Base-by-base conservation (phyloP, 2,797 vertebrate species). In the Micromesistius poutassou region DNA sequence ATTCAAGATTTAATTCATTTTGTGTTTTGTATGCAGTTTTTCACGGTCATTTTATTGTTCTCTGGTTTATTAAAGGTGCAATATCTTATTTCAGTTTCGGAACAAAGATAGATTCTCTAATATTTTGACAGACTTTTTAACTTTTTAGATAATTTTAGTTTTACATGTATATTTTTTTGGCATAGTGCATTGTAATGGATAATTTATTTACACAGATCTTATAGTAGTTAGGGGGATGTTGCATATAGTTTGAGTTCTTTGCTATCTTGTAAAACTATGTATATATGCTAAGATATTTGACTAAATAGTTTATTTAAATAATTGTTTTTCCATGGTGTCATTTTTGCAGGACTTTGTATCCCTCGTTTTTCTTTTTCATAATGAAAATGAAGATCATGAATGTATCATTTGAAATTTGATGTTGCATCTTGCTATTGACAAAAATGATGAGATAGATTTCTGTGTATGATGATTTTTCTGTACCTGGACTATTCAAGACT, bases 251-350 rank as follows among this genome's bases (percentile, higher is more conserved):
- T 91, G 93, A 93, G 93, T 93, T 92, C 94, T 94, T 94, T 94
- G 91, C 93, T 94, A 91, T 93, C 91, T 93, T 95, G 94, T 95
- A 94, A 93, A 95, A 94, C 92, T 93, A 87, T 94, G 94, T 94
- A 94, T 94, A 94, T 95, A 94, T 93, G 91, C 93, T 93, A 92
- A 93, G 92, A 93, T 94, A 94, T 94, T 94, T 95, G 94, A 94
- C 96, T 96, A 96, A 94, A 96, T 95, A 93, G 96, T 97, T 98
- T 98, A 98, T 98, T 99, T 99, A 98, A 98, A 97, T 95, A 96
- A 82, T 81, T 79, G 78, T 90, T 92, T 94, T 94, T 94, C 93
- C 93, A 96, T 96, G 95, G 92, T 91, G 94, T 94, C 94, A 94
- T 25, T 94, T 94, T 95, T 93, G 84, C 93, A 96, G 95, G 96